These are phyloP conservation scores for Heliangelus exortis DNA, from an alignment of 2,797 vertebrate species.

Conservation along the genomic window DNA sequence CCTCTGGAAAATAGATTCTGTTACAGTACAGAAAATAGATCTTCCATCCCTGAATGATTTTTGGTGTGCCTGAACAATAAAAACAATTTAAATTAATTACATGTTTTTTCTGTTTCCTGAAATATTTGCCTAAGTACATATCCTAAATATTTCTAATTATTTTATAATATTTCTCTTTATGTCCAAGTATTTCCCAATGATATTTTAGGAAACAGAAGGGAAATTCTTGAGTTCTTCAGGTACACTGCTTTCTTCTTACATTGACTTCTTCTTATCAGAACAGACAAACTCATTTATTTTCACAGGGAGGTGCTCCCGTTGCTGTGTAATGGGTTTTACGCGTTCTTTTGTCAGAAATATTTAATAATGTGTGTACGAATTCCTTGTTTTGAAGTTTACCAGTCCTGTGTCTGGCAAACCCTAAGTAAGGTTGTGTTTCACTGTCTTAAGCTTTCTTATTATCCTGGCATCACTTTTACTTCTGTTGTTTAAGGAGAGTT, in stretches of 20 bases:
- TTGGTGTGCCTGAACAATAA: neutral
- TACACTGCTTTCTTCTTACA: neutral
- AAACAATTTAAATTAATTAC: neutral
- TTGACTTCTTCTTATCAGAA: neutral
- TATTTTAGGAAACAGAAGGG: neutral
- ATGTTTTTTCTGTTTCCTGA: neutral
- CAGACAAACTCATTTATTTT: neutral
- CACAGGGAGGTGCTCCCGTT: neutral
- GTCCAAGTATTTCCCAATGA: neutral
- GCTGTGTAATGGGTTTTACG: neutral
- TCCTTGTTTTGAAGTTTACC: neutral
- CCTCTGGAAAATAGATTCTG: conserved; percentile 9
- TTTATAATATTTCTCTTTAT: neutral
- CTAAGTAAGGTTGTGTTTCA: neutral
- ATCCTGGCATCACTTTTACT: neutral
- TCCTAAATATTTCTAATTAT: neutral
- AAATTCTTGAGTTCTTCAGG: neutral
- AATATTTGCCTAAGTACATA: neutral
- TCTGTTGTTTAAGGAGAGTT: neutral
- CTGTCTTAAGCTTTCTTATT: neutral
- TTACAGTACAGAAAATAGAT: neutral
- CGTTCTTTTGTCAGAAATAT: neutral
- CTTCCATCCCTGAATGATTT: neutral
- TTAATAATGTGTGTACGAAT: neutral
- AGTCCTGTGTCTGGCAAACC: neutral